Conservation (phyloP, 2,113 vertebrate genomes). For the Gallinago undulata region DNA sequence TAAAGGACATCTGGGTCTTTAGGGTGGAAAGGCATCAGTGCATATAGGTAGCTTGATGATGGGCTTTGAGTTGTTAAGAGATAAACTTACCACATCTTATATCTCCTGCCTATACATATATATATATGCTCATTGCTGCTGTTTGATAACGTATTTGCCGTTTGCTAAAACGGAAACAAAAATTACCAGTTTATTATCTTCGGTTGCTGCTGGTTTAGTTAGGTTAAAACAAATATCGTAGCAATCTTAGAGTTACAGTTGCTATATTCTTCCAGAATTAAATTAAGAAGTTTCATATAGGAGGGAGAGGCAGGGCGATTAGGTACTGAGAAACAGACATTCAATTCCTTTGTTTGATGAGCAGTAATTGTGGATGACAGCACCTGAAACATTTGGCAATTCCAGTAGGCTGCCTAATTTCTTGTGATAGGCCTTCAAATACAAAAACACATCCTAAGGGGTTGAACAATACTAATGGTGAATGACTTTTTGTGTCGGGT, state of each 20-base stretch:
- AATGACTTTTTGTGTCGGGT: slow-evolving; percentile 37
- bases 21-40: neutral
- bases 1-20: neutral
- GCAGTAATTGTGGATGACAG: slow-evolving; percentile 12
- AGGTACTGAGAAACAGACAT: neutral
- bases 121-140: neutral
- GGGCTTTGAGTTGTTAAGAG: neutral
- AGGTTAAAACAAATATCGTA: neutral
- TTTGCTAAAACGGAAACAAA: neutral
- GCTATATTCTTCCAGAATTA: neutral
- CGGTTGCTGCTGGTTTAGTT: neutral
- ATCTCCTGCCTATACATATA: neutral
- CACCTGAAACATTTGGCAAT: slow-evolving; percentile 48
- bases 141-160: neutral
- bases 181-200: neutral
- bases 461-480: neutral
- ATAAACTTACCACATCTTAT: neutral
- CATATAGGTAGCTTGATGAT: neutral
- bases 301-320: neutral
- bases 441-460: neutral
- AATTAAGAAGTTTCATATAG: neutral
- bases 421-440: slow-evolving; percentile 49
- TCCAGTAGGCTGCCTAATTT: slow-evolving; percentile 30
- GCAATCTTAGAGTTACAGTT: neutral
- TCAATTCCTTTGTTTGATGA: slow-evolving; percentile 37